Evolutionary conservation across 2,888 invertebrate species (phyloP).

Genomic region (Caenorhabditis angaria): DNA sequence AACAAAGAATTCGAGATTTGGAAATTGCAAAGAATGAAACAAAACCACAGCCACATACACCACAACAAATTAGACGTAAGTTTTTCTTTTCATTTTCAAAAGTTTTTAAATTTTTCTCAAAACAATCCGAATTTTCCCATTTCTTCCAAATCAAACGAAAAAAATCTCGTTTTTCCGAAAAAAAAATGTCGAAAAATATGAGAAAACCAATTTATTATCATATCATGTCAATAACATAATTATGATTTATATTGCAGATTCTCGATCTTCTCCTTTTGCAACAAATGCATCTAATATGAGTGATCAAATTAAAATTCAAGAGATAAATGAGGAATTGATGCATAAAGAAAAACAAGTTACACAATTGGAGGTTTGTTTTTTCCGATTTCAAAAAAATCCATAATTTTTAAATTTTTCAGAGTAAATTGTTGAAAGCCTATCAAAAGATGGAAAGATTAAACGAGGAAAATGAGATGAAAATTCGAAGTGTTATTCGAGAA

Average conservation of each 20-base stretch:
- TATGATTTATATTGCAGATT: slow-evolving; percentile 30
- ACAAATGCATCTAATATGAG: slow-evolving; percentile 17
- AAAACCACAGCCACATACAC: slow-evolving; percentile 10
- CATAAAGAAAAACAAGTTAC: slow-evolving; percentile 32
- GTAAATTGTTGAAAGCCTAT: slow-evolving; percentile 41
- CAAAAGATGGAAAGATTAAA: slow-evolving; percentile 28
- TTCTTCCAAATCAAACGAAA: no score
- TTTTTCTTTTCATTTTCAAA: slow-evolving; percentile 3
- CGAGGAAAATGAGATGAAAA: slow-evolving; percentile 34
- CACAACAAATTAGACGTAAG: slow-evolving; percentile 33
- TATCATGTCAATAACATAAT: slow-evolving; percentile 9
- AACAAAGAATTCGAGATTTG: slow-evolving; percentile 35
- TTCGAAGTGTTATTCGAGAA: slow-evolving; percentile 33
- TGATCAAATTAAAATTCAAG: slow-evolving; percentile 34
- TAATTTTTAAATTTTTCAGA: neutral
- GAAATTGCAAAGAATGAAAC: slow-evolving; percentile 31
- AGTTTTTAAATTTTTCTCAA: no score
- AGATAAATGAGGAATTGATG: slow-evolving; percentile 32
- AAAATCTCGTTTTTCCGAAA: no score
- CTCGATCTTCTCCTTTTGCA: slow-evolving; percentile 21
- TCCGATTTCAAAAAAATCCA: neutral
- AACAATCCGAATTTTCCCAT: no score
- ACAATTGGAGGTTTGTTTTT: slow-evolving; percentile 16
- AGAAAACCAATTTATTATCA: neutral
- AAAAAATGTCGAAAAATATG: neutral